phyloP scores from a whole-genome alignment of 2,888 invertebrate species.

The Polyommatus iphigenia region DNA sequence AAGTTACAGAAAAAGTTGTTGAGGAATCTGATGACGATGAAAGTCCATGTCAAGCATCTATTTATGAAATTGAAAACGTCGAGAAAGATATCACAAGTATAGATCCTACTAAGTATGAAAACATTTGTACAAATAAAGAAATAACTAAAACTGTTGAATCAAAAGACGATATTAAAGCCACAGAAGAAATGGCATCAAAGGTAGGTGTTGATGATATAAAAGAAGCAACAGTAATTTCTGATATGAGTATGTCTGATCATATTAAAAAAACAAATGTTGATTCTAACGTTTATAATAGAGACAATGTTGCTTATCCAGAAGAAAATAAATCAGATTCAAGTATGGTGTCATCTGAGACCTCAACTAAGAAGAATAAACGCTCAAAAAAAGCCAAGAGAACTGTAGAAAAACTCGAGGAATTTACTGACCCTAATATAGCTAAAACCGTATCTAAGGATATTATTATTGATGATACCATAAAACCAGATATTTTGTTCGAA shows the following conservation, averaged over 20 bases:
- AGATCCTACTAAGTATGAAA: not conserved
- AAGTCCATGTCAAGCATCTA: conserved; percentile 48
- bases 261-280: not conserved
- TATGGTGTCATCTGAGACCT: not conserved
- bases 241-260: not conserved
- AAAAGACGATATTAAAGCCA: not conserved
- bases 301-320: not conserved
- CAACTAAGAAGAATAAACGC: not conserved
- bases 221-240: not conserved
- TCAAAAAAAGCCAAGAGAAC: conserved; percentile 18
- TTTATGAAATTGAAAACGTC: not conserved
- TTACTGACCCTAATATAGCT: not conserved
- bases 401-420: not conserved
- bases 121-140: not conserved
- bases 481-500: not conserved
- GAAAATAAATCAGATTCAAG: not conserved
- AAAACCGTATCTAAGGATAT: not conserved
- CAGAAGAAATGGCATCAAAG: not conserved
- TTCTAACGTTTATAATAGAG: not conserved
- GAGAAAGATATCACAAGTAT: conserved; percentile 3
- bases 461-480: not conserved
- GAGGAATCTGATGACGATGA: conserved; percentile 77
- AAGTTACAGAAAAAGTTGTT: conserved; percentile 82
- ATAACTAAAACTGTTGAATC: not conserved
- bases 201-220: not conserved